phyloP scores from a whole-genome alignment of 2,888 invertebrate genomes.

The Acanthosepion pharaonis region DNA sequence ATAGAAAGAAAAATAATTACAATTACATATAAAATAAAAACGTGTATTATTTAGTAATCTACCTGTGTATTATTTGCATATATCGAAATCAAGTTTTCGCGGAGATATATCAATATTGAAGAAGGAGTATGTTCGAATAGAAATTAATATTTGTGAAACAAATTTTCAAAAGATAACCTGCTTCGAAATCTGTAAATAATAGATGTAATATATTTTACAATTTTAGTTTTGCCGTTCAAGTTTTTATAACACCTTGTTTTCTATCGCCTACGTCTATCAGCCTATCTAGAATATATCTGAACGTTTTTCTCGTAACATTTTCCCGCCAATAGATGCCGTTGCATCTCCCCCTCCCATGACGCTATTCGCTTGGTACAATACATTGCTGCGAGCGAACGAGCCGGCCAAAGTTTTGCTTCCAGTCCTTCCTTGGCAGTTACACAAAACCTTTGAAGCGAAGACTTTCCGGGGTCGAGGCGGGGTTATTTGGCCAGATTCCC shows the following conservation, averaged over 20 bases:
- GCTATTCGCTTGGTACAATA: not conserved
- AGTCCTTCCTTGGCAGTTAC: constrained; percentile 18
- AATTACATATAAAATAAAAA: too few species aligned
- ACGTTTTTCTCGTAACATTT: not conserved
- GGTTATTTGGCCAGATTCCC: constrained; percentile 9
- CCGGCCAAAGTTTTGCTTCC: not conserved
- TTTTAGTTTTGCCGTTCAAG: not conserved
- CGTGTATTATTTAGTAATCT: too few species aligned
- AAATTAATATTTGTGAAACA: not conserved
- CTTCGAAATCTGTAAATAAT: not conserved
- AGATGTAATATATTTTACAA: not conserved
- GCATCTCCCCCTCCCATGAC: not conserved
- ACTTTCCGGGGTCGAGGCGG: not conserved
- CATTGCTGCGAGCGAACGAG: not conserved
- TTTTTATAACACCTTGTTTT: not conserved
- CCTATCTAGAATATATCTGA: not conserved
- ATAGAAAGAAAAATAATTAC: too few species aligned
- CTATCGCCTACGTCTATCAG: not conserved
- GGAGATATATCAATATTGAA: too few species aligned
- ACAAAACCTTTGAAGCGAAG: constrained; percentile 33
- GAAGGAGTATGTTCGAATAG: not conserved
- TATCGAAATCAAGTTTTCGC: too few species aligned
- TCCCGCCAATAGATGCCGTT: not conserved
- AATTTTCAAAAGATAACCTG: not conserved
- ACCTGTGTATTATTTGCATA: too few species aligned